Evolutionary conservation across 1,140 invertebrate genomes (phyloP), one percentile per base, ranked within the genome.

Genomic region (Arion vulgaris): DNA sequence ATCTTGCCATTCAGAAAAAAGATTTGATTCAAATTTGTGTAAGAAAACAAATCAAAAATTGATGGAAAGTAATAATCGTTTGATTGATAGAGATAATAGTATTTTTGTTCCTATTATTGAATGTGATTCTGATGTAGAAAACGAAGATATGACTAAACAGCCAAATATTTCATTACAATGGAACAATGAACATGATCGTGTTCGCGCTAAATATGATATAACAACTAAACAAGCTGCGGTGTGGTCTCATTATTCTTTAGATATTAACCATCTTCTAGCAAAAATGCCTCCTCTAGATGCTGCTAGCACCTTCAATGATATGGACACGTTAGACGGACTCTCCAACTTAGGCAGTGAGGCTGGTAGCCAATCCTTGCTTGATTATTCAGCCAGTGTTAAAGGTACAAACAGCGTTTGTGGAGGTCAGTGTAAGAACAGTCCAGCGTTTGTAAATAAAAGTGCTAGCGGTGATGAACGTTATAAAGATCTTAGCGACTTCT

Each of bases 291-390:
- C 77, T 39, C n/a, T 79, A 28, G 77, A 45, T 26, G 36, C 4
- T 7, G 36, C 28, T 26, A 51, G 77, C 38, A 66, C 26, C 15
- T 68, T 32, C 57, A 62, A 66, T 17, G 77, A 79, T 34, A 34
- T 79, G 51, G 77, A 79, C 41, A 79, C 77, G 17, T 36, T 79
- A 17, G 77, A 79, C 38, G 77, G 77, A 4, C 57, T 79, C 2
- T 79, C 77, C 19, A 79, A 79, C 36, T 28, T 79, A n/a, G 77
- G 68, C 7, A 79, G 77, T 51, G 77, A 79, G 41, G 41, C 77
- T 15, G 77, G 49, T 26, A 79, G n/a, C 36, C 77, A 79, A 26
- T 79, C 77, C 41, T n/a, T 79, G 26, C 41, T 79, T 1, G 68
- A 79, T 38, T 68, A 79, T 68, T 79, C 77, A 4, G 36, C 36